Evolutionary conservation across 2,797 vertebrate genomes (phyloP).

Genomic region (Acanthurus lineatus): DNA sequence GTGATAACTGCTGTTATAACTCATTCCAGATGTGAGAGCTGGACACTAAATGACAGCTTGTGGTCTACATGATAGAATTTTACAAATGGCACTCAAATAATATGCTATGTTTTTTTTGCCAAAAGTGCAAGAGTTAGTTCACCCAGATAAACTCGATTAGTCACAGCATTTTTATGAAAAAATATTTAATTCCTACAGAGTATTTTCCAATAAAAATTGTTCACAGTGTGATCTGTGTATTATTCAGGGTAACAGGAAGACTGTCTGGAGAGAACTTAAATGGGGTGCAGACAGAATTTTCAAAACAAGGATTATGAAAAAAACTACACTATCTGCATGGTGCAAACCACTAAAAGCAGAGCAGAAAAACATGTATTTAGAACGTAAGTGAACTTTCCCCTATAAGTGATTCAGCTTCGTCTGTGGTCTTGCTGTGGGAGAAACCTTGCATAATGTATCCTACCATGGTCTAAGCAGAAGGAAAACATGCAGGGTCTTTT

Average conservation of each 20-base stretch:
- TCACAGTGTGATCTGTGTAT: no score
- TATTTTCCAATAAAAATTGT: no score
- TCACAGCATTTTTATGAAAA: neutral
- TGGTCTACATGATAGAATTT: neutral
- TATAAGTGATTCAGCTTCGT: neutral
- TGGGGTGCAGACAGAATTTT: no score
- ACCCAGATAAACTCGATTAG: neutral
- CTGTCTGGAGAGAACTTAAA: no score
- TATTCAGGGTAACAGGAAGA: no score
- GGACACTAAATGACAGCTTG: neutral
- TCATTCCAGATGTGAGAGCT: neutral
- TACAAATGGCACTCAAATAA: no score
- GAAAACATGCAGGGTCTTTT: slow-evolving; percentile 13
- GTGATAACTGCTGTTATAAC: neutral
- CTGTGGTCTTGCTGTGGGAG: neutral
- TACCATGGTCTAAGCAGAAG: neutral
- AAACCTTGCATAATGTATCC: neutral
- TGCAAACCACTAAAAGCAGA: neutral
- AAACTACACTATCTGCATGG: neutral
- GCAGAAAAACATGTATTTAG: neutral
- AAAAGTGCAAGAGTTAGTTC: neutral
- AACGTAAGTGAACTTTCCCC: neutral
- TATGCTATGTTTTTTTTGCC: neutral
- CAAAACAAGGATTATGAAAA: no score
- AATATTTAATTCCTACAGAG: no score